Evolutionary conservation across 2,888 invertebrate species (phyloP), one percentile per base, ranked within the genome.

Genomic region (Mimachlamys varia): DNA sequence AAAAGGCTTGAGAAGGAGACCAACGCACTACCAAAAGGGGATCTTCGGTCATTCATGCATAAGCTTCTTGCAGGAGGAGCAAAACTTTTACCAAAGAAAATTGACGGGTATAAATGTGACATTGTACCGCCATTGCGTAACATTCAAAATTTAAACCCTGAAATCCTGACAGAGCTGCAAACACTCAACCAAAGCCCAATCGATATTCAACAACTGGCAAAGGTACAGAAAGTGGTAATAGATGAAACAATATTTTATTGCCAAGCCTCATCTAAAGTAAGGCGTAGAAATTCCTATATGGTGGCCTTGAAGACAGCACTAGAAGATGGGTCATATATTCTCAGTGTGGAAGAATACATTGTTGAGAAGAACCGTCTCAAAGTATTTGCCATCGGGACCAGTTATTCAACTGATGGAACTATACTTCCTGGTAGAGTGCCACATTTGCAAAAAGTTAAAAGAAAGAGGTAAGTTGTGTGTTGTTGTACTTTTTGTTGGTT

Each of bases 211-310:
- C 38, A 88, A 5, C 44, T 88, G 22, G 88, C 38, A 2, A 88
- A 88, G 33, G 88, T 88, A 38, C 19, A 88, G 7, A 88, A 88
- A 88, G 15, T 88, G 7, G 44, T 88, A 13, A 88, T 2, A n/a
- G 19, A 88, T 38, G 88, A 38, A 13, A 88, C 19, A 22, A 88
- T 88, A 19, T 88, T 88, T 88, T 88, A 88, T n/a, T 88, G 44
- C n/a, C 44, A 38, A n/a, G 38, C 38, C 22, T 22, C 38, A 5
- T 49, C 88, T 19, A 88, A 38, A 38, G 88, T 88, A 2, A 88
- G 33, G 17, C n/a, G 33, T 13, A 88, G 88, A 17, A 88, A 88
- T 88, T 88, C 88, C 13, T 88, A 88, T 17, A 49, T 88, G 88
- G 88, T 49, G 5, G 10, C 19, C 4, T 38, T 88, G n/a, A 44